Percentiles rank a stretch among this genome's conserved stretches.
These are phyloP conservation scores for Calidris pygmaea DNA, from an alignment of 2,113 vertebrate species.

Conservation along the genomic window DNA sequence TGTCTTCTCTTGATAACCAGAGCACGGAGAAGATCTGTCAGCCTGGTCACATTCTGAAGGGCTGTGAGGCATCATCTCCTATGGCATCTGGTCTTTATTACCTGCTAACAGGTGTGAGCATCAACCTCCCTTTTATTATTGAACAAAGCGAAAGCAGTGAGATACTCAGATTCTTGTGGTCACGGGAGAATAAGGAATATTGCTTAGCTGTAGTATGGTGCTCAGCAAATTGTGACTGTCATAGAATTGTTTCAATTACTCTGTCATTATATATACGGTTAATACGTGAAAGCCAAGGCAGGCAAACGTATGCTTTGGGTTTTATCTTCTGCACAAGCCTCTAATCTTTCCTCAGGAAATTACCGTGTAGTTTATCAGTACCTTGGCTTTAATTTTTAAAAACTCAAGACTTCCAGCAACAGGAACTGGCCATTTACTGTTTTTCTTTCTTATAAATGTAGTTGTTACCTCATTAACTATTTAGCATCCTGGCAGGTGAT, in stretches of 20 bases:
- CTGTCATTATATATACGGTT: not conserved
- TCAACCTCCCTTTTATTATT: not conserved
- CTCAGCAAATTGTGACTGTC: not conserved
- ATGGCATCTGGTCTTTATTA: not conserved
- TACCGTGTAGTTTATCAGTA: not conserved
- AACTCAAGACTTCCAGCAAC: not conserved
- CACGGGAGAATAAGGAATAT: not conserved
- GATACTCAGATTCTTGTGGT: not conserved
- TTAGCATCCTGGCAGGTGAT: not conserved
- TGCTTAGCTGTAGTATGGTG: not conserved
- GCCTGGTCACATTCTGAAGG: not conserved
- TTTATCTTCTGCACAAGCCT: conserved; percentile 22
- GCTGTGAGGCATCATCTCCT: not conserved
- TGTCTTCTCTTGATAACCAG: not conserved
- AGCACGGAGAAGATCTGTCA: not conserved
- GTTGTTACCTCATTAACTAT: conserved; percentile 6
- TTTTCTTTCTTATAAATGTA: conserved; percentile 7
- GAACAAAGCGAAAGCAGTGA: not conserved
- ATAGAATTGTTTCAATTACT: not conserved
- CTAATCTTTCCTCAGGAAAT: conserved; percentile 51
- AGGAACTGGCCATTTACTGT: not conserved
- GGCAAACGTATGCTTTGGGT: not conserved
- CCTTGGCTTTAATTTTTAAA: conserved; percentile 1
- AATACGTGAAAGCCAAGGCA: not conserved
- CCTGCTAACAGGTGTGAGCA: not conserved